Percentiles rank a stretch among this genome's conserved stretches.
Conservation (phyloP, 1,140 invertebrate genomes). For the Drosophila oshimai region DNA sequence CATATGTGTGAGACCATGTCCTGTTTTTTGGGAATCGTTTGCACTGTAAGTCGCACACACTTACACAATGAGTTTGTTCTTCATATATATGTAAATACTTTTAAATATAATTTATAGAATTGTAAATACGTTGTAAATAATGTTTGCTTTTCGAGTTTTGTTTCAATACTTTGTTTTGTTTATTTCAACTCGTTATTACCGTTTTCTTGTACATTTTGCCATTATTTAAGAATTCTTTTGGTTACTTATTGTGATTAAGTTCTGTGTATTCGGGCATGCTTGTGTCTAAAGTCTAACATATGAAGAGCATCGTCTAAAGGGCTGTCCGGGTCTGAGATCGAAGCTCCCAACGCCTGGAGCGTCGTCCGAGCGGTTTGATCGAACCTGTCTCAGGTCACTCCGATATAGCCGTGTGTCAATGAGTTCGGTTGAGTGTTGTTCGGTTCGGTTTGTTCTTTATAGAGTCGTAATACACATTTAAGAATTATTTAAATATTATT, state of each 20-base stretch:
- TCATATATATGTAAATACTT: conserved; percentile 56
- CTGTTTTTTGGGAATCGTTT: conserved; percentile 13
- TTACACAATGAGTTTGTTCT: conserved; percentile 29
- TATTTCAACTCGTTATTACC: conserved; percentile 45
- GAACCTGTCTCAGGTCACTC: not conserved
- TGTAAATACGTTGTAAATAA: conserved; percentile 63
- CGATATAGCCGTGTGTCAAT: conserved; percentile 8
- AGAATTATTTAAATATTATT: conserved; percentile 78
- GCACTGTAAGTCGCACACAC: conserved; percentile 38
- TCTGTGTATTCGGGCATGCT: conserved; percentile 28
- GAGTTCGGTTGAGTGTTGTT: conserved; percentile 23
- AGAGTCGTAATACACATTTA: conserved; percentile 72
- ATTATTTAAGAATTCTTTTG: conserved; percentile 46
- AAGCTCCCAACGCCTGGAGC: not conserved
- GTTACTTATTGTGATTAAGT: conserved; percentile 38
- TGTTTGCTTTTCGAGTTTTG: conserved; percentile 47
- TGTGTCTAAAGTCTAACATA: conserved; percentile 14
- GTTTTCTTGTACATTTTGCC: conserved; percentile 54
- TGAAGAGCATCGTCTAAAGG: conserved; percentile 21
- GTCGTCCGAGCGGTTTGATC: not conserved
- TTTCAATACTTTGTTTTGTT: conserved; percentile 41
- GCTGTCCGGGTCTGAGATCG: conserved; percentile 2
- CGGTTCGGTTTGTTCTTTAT: conserved; percentile 22
- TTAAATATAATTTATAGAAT: conserved; percentile 63
- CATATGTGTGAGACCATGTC: conserved; percentile 6